Percentiles rank a stretch among this genome's conserved stretches.
Evolutionary conservation across 2,797 vertebrate genomes (phyloP).

Genomic region (Lepidocolaptes lacrymiger): DNA sequence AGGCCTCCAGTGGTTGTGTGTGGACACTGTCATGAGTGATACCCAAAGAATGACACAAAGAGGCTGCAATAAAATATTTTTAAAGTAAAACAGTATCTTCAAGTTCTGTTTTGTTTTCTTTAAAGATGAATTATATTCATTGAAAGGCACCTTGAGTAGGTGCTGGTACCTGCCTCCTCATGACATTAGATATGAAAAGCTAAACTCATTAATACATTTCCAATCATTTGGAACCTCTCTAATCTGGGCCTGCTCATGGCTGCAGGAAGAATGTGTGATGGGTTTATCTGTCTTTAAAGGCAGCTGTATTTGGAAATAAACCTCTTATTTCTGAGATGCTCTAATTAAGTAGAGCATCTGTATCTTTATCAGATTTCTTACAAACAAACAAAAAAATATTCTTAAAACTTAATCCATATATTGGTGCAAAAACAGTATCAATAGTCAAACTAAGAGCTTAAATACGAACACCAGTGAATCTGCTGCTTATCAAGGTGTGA

Average conservation of each 20-base stretch:
- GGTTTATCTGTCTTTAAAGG: not conserved
- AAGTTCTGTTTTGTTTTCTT: not conserved
- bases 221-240: not conserved
- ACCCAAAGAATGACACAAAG: not conserved
- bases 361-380: not conserved
- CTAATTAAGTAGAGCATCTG: not conserved
- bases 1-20: not conserved
- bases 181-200: not conserved
- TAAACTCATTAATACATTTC: not conserved
- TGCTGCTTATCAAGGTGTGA: not conserved
- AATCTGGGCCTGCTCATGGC: not conserved
- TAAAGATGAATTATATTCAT: not conserved
- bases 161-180: not conserved
- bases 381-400: not conserved
- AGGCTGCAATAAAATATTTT: not conserved
- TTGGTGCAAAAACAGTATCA: not conserved
- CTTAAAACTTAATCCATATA: not conserved
- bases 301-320: not conserved
- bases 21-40: not conserved
- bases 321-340: not conserved
- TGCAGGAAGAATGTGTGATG: not conserved
- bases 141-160: not conserved
- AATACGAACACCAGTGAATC: not conserved
- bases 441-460: not conserved
- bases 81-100: not conserved